These are phyloP conservation scores for Homalodisca vitripennis DNA, from an alignment of 1,140 invertebrate genomes.

Conservation along the genomic window DNA sequence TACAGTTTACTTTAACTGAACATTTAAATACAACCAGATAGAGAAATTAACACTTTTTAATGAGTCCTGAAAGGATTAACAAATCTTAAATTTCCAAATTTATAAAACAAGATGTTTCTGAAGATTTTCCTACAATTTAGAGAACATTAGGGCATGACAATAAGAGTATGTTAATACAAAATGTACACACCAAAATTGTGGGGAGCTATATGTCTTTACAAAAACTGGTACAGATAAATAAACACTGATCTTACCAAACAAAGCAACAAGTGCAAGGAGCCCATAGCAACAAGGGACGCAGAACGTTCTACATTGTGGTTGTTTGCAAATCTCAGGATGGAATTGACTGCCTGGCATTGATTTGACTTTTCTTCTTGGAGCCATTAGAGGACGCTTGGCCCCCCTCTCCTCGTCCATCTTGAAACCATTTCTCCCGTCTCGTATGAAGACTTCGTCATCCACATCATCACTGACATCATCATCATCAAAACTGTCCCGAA, in stretches of 20 bases:
- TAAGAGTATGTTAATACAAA: too few species aligned
- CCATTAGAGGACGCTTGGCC: constrained; percentile 73
- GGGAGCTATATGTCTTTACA: too few species aligned
- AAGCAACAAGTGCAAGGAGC: constrained; percentile 49
- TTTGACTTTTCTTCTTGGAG: constrained; percentile 61
- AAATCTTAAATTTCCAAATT: too few species aligned
- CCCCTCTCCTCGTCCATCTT: constrained; percentile 63
- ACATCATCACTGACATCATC: constrained; percentile 63
- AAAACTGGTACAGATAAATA: constrained; percentile 23
- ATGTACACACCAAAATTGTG: too few species aligned
- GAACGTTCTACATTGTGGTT: constrained; percentile 54
- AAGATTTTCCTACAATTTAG: too few species aligned
- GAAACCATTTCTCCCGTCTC: constrained; percentile 63
- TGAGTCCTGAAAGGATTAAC: too few species aligned
- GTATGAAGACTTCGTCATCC: constrained; percentile 75
- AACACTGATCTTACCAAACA: constrained; percentile 39
- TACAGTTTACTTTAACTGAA: too few species aligned
- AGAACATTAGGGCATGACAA: too few species aligned
- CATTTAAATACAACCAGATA: too few species aligned
- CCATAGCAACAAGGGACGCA: constrained; percentile 63
- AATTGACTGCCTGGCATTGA: constrained; percentile 41
- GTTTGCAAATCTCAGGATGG: constrained; percentile 51
- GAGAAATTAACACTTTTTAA: too few species aligned
- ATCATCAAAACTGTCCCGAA: constrained; percentile 54
- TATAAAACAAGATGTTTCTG: too few species aligned